phyloP scores from a whole-genome alignment of 2,888 invertebrate species.

The Ecdyonurus torrentis region DNA sequence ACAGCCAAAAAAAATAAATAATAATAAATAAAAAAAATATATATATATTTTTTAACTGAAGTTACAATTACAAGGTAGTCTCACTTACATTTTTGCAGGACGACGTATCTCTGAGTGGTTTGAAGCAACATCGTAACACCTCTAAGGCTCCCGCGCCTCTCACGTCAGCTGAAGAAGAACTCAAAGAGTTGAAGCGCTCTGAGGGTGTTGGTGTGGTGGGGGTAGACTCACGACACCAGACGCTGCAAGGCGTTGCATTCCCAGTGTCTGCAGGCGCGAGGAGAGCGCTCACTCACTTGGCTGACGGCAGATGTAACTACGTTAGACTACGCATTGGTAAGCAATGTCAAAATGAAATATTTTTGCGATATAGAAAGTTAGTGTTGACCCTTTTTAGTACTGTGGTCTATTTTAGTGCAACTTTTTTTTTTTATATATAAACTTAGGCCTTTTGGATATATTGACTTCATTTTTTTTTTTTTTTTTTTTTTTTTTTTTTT shows the following conservation, averaged over 20 bases:
- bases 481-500: too few species aligned
- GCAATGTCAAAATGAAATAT: conserved; percentile 14
- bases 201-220: conserved; percentile 43
- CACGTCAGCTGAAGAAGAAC: conserved; percentile 71
- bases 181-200: conserved; percentile 56
- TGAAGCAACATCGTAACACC: conserved; percentile 57
- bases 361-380: too few species aligned
- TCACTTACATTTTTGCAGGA: conserved; percentile 41
- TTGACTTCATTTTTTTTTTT: too few species aligned
- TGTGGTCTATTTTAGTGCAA: too few species aligned
- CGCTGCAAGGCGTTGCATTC: conserved; percentile 74
- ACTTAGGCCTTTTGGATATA: too few species aligned
- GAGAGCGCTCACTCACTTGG: conserved; percentile 56
- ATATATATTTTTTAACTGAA: too few species aligned
- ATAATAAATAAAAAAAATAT: too few species aligned
- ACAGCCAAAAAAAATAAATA: too few species aligned
- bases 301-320: conserved; percentile 63
- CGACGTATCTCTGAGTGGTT: conserved; percentile 69
- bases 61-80: too few species aligned
- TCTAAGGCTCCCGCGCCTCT: conserved; percentile 77
- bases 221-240: conserved; percentile 72
- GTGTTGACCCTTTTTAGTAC: too few species aligned
- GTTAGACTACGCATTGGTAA: conserved; percentile 73
- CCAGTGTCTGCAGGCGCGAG: conserved; percentile 70
- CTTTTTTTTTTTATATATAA: too few species aligned